These are phyloP conservation scores for Chironomus tentans DNA, from an alignment of 2,888 invertebrate species.

Conservation along the genomic window DNA sequence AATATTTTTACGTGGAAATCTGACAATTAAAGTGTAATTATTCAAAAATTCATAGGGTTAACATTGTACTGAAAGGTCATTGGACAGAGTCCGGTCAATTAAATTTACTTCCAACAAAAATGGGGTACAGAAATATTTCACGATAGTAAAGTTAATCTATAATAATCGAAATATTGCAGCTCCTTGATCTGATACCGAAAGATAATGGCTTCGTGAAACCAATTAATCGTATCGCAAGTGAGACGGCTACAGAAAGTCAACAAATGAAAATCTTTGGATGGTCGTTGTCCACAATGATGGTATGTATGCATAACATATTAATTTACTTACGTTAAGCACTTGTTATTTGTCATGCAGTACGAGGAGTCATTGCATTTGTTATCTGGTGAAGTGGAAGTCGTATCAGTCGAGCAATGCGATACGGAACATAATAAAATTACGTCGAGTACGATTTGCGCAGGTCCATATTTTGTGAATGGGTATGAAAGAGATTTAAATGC, in stretches of 20 bases:
- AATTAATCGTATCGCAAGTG: not conserved
- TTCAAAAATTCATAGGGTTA: too few species aligned
- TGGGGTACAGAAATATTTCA: not conserved
- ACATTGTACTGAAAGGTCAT: too few species aligned
- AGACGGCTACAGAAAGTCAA: not conserved
- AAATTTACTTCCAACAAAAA: too few species aligned
- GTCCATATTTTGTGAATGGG: slow-evolving; percentile 16
- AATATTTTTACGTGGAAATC: too few species aligned
- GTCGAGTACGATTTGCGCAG: slow-evolving; percentile 9
- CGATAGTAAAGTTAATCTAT: too few species aligned
- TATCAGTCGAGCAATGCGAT: not conserved
- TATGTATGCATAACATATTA: too few species aligned
- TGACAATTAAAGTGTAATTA: too few species aligned
- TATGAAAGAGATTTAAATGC: not conserved
- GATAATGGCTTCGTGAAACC: not conserved
- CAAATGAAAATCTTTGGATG: not conserved
- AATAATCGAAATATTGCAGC: not conserved
- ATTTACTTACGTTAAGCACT: not conserved
- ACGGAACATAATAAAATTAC: not conserved
- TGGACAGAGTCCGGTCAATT: too few species aligned
- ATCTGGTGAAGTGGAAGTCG: not conserved
- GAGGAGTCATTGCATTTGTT: not conserved
- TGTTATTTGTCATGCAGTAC: not conserved
- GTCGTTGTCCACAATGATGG: not conserved
- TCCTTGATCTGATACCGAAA: not conserved